Evolutionary conservation across 2,888 invertebrate genomes (phyloP).

Genomic region (Papilio demoleus): DNA sequence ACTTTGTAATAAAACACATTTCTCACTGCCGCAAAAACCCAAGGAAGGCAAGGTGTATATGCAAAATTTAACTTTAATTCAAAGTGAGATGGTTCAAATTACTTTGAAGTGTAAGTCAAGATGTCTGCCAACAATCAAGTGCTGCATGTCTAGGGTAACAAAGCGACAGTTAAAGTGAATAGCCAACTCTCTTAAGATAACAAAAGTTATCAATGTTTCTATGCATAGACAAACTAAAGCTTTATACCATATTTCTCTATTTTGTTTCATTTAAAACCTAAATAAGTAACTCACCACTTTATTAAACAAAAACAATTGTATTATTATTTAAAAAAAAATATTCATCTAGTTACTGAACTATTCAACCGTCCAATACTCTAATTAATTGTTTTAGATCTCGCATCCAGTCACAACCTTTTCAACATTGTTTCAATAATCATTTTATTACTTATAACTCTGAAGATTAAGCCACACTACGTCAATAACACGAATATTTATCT

Average conservation of each 20-base stretch:
- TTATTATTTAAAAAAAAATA: too few species aligned
- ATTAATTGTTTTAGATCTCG: too few species aligned
- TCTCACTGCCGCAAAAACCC: not conserved
- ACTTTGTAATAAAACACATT: not conserved
- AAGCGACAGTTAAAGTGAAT: constrained; percentile 14
- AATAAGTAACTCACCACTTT: too few species aligned
- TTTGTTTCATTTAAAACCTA: too few species aligned
- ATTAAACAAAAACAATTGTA: too few species aligned
- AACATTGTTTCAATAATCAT: too few species aligned
- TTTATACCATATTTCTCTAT: not conserved
- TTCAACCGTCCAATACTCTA: too few species aligned
- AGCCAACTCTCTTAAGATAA: constrained; percentile 9
- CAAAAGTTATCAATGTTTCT: not conserved
- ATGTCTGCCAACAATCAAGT: constrained; percentile 13
- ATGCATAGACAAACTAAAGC: not conserved
- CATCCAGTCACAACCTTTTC: too few species aligned
- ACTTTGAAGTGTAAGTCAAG: not conserved
- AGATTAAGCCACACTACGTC: too few species aligned
- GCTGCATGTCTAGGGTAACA: not conserved
- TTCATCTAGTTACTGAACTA: too few species aligned
- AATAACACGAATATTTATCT: too few species aligned
- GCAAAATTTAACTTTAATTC: not conserved
- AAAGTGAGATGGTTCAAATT: not conserved
- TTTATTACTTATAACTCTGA: too few species aligned
- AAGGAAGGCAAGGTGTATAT: not conserved